A percentile compares a stretch with the other conserved stretches of the same genome.
Evolutionary conservation across 2,797 vertebrate genomes (phyloP).

Genomic region (Coracias cyanogaster): DNA sequence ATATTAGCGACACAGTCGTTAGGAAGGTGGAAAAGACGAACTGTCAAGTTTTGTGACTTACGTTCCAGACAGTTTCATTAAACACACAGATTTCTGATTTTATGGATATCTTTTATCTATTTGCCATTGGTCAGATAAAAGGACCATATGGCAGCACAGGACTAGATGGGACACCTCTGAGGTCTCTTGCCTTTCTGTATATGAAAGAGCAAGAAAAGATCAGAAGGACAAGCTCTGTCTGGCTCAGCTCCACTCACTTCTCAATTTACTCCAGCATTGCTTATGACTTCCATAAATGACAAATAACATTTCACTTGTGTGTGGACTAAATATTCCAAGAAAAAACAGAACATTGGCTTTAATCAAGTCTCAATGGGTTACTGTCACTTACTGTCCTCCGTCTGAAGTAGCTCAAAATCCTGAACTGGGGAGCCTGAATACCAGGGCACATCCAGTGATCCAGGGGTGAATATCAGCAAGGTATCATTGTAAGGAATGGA

Average conservation of each 20-base stretch:
- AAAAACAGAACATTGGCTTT: not conserved
- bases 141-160: not conserved
- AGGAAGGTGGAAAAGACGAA: constrained; percentile 22
- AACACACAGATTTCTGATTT: not conserved
- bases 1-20: constrained; percentile 40
- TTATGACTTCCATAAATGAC: not conserved
- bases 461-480: not conserved
- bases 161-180: not conserved
- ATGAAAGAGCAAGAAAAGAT: not conserved
- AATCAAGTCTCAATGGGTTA: not conserved
- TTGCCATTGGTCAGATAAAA: constrained; percentile 3
- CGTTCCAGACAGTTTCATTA: constrained; percentile 6
- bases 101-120: not conserved
- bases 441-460: not conserved
- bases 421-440: not conserved
- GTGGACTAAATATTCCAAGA: not conserved
- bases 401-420: not conserved
- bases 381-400: not conserved
- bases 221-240: not conserved
- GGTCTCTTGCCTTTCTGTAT: not conserved
- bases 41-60: constrained; percentile 51
- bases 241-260: not conserved
- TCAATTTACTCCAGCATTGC: not conserved
- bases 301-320: not conserved
- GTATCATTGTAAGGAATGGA: not conserved